Percentiles rank a stretch among this genome's conserved stretches.
Evolutionary conservation across 2,888 invertebrate genomes (phyloP).

Genomic region (Herminia tarsipennalis): DNA sequence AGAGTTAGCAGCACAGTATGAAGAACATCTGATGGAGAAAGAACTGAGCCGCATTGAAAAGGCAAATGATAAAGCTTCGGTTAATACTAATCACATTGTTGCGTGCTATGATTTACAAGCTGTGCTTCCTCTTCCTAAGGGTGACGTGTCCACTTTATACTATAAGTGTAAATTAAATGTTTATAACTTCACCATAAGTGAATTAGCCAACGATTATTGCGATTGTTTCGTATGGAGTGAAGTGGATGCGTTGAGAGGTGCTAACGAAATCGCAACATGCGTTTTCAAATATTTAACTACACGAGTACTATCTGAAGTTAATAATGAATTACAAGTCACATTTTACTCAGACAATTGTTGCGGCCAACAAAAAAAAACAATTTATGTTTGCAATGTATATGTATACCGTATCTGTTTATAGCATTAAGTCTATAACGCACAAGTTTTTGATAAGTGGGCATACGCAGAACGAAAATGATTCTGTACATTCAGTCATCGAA

Average conservation of each 20-base stretch:
- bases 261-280: conserved; percentile 4
- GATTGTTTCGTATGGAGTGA: conserved; percentile 2
- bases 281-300: neutral
- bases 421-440: conserved; percentile 11
- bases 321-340: conserved; percentile 1
- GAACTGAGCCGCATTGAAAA: neutral
- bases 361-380: conserved; percentile 12
- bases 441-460: conserved; percentile 8
- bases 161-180: conserved; percentile 5
- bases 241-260: neutral
- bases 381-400: neutral
- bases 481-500: conserved; percentile 1
- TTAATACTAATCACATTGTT: neutral
- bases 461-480: conserved; percentile 7
- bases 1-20: conserved; percentile 13
- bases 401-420: conserved; percentile 12
- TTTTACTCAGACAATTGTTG: conserved; percentile 7
- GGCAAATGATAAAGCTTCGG: neutral
- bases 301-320: neutral
- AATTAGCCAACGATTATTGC: neutral
- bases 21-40: neutral
- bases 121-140: neutral
- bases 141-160: neutral
- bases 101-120: conserved; percentile 5
- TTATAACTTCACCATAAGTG: conserved; percentile 3